A percentile compares a stretch with the other conserved stretches of the same genome.
Conservation (phyloP, 2,888 invertebrate genomes). For the Chrysolina haemoptera region DNA sequence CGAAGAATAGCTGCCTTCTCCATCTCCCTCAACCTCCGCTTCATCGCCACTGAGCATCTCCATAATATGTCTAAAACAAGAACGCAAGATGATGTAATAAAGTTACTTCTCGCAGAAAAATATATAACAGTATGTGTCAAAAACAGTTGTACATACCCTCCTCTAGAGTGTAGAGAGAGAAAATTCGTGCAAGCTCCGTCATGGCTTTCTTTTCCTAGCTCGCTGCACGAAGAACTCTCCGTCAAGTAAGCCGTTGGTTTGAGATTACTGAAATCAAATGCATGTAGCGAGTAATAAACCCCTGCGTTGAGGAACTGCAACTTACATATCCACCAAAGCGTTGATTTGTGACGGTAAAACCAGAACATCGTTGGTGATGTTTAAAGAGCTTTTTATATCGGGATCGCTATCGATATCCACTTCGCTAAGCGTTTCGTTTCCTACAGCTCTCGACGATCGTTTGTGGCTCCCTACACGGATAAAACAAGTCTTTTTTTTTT, state of each 20-base stretch:
- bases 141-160: slow-evolving; percentile 59
- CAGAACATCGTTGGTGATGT: slow-evolving; percentile 56
- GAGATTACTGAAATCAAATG: slow-evolving; percentile 52
- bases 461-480: slow-evolving; percentile 50
- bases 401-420: slow-evolving; percentile 67
- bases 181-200: slow-evolving; percentile 64
- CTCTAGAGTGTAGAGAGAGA: slow-evolving; percentile 64
- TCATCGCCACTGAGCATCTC: slow-evolving; percentile 79
- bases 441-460: slow-evolving; percentile 59
- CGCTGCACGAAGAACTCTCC: slow-evolving; percentile 69
- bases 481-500: slow-evolving; percentile 18
- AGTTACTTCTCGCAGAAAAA: not conserved
- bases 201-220: slow-evolving; percentile 67
- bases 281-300: not conserved
- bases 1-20: slow-evolving; percentile 90
- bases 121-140: not conserved
- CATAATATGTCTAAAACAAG: slow-evolving; percentile 73
- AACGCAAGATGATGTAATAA: not conserved
- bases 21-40: slow-evolving; percentile 73
- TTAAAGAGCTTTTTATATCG: slow-evolving; percentile 62
- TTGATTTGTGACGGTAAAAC: slow-evolving; percentile 65
- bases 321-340: slow-evolving; percentile 61
- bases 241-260: slow-evolving; percentile 66
- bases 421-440: slow-evolving; percentile 65
- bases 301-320: slow-evolving; percentile 17